phyloP scores from a whole-genome alignment of 2,113 vertebrate genomes.

The Catharus fuscescens region DNA sequence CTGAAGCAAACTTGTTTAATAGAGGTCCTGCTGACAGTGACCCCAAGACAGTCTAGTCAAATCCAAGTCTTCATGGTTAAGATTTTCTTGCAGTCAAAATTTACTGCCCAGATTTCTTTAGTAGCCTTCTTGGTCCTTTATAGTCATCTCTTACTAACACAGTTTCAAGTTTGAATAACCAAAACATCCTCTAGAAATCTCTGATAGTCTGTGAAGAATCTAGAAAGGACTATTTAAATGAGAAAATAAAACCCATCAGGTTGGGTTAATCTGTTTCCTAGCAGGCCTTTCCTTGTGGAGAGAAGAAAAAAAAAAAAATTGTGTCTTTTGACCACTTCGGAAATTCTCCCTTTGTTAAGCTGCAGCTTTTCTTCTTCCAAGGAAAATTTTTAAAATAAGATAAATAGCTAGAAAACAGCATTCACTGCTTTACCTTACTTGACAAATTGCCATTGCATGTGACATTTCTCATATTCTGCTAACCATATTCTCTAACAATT shows the following conservation, averaged over 20 bases:
- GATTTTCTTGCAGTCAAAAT: neutral
- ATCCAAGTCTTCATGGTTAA: neutral
- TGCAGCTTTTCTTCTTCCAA: neutral
- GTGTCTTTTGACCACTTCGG: neutral
- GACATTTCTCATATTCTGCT: neutral
- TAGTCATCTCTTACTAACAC: neutral
- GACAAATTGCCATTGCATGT: neutral
- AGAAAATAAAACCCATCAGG: neutral
- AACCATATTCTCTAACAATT: neutral
- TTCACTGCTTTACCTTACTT: neutral
- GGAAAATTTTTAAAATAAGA: neutral
- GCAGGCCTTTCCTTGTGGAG: neutral
- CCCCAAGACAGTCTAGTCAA: neutral
- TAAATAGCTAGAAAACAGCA: neutral
- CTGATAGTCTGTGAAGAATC: neutral
- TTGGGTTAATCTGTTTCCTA: neutral
- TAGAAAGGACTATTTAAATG: neutral
- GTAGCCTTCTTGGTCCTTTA: neutral
- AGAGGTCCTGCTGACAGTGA: neutral
- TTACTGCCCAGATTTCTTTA: neutral
- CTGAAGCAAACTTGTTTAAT: slow-evolving; percentile 38
- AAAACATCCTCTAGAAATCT: neutral
- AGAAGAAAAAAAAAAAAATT: neutral
- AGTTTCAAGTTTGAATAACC: neutral
- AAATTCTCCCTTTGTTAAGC: neutral